Conservation (phyloP, 2,888 invertebrate genomes). For the Andrena chrysosceles region DNA sequence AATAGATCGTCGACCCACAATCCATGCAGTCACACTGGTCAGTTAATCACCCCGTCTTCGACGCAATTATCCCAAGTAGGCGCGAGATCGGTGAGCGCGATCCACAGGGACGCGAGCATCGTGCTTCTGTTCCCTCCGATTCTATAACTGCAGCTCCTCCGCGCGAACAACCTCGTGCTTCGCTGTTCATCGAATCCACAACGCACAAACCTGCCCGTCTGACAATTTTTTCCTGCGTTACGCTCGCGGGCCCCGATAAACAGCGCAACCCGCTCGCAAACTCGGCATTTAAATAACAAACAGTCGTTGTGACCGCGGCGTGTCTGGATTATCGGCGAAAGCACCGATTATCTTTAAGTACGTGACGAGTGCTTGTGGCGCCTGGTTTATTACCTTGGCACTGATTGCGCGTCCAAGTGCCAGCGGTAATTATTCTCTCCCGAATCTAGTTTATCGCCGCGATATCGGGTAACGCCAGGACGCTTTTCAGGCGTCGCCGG, state of each 20-base stretch:
- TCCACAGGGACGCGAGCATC: slow-evolving; percentile 70
- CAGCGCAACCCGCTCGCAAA: neutral
- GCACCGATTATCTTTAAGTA: slow-evolving; percentile 52
- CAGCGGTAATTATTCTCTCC: slow-evolving; percentile 55
- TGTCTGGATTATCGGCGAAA: slow-evolving; percentile 36
- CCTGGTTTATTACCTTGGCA: slow-evolving; percentile 62
- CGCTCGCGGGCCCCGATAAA: neutral
- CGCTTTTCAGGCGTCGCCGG: slow-evolving; percentile 4
- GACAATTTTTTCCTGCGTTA: neutral
- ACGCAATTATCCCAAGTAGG: slow-evolving; percentile 83
- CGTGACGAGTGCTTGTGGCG: slow-evolving; percentile 50
- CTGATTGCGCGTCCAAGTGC: slow-evolving; percentile 52
- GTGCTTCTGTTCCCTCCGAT: slow-evolving; percentile 65
- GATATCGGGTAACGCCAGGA: slow-evolving; percentile 6
- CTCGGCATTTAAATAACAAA: slow-evolving; percentile 42
- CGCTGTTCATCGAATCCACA: neutral
- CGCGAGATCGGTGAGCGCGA: slow-evolving; percentile 77
- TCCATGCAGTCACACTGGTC: slow-evolving; percentile 71
- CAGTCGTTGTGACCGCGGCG: slow-evolving; percentile 7
- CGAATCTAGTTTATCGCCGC: slow-evolving; percentile 43
- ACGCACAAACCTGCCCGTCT: neutral
- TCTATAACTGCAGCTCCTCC: slow-evolving; percentile 48
- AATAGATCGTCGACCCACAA: slow-evolving; percentile 78
- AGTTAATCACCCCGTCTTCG: slow-evolving; percentile 81
- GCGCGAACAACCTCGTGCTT: neutral